Evolutionary conservation across 2,797 vertebrate genomes (phyloP), one percentile per base, ranked within the genome.

Genomic region (Halcyon smyrnensis): DNA sequence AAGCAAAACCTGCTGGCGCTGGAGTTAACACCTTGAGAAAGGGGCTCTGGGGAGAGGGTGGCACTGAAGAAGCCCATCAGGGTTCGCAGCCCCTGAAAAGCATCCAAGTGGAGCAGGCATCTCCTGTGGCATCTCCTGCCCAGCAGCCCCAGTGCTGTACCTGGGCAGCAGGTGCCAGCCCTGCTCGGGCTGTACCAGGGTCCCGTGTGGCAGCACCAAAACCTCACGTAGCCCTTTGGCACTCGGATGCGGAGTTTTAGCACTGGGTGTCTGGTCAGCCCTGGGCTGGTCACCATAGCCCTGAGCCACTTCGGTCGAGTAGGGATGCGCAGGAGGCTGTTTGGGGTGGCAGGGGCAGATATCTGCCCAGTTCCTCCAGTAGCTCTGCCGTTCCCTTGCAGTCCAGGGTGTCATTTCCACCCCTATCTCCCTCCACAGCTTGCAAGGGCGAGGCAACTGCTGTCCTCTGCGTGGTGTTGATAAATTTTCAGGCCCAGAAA

Each of bases 331-430:
- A 32, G 20, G 41, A 48, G 20, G 39, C 51, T 81, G 63, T 57
- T 7, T 41, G 48, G 36, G 39, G 53, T 3, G 1, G 1, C 0
- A 1, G 19, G 7, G 7, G 23, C 3, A 6, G 32, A 30, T 68
- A 76, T 63, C 68, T 43, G 57, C 28, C 15, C 9, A 1, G 25
- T 69, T 14, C 11, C 9, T 90, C 17, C 53, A 37, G 59, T 15
- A 39, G 36, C 54, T 92, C 77, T 57, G 27, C 34, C 32, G 39
- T n/a, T 93, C 56, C 30, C 18, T 89, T n/a, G 34, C 46, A 84
- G 78, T 2, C 32, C 28, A 2, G 0, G 3, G 32, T 34, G 50
- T 67, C 23, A 45, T 36, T 77, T 50, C n/a, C 50, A 24, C 34
- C 24, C 57, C 30, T 69, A 8, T 86, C 63, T 45, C 23, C 19